phyloP scores from a whole-genome alignment of 2,797 vertebrate species.

The Eospalax fontanierii region DNA sequence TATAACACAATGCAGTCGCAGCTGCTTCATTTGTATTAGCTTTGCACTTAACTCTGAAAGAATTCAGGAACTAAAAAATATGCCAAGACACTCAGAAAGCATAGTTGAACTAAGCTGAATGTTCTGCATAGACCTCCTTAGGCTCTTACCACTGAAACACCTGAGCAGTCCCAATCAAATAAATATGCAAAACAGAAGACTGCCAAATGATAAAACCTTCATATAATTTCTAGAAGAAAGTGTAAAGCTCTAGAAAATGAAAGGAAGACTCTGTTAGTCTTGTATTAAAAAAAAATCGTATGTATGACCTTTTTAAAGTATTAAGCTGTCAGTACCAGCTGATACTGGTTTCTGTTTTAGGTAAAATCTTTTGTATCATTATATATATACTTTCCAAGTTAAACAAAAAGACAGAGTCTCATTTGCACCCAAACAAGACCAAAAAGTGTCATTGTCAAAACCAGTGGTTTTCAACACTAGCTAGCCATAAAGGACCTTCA shows the following conservation, averaged over 20 bases:
- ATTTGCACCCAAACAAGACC: constrained; percentile 39
- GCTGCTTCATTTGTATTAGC: constrained; percentile 81
- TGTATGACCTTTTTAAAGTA: not conserved
- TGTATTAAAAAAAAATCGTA: not conserved
- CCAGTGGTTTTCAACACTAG: constrained; percentile 22
- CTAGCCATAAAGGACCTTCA: constrained; percentile 2
- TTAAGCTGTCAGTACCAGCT: not conserved
- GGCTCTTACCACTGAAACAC: not conserved
- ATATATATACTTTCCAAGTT: constrained; percentile 48
- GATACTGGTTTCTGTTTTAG: constrained; percentile 36
- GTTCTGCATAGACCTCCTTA: not conserved
- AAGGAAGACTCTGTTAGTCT: constrained; percentile 8
- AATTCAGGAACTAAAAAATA: constrained; percentile 67
- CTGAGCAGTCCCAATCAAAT: constrained; percentile 31
- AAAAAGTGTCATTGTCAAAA: constrained; percentile 38
- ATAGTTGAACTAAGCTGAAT: constrained; percentile 20
- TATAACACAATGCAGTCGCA: constrained; percentile 77
- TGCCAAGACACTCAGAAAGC: constrained; percentile 69
- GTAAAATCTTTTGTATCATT: not conserved
- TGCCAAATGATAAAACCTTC: not conserved
- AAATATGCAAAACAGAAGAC: not conserved
- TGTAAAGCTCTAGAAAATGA: constrained; percentile 52
- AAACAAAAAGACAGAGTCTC: constrained; percentile 46
- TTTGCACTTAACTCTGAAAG: constrained; percentile 77
- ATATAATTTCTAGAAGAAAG: constrained; percentile 1